Evolutionary conservation across 1,140 invertebrate genomes (phyloP).

Genomic region (Zaprionus nigranus): DNA sequence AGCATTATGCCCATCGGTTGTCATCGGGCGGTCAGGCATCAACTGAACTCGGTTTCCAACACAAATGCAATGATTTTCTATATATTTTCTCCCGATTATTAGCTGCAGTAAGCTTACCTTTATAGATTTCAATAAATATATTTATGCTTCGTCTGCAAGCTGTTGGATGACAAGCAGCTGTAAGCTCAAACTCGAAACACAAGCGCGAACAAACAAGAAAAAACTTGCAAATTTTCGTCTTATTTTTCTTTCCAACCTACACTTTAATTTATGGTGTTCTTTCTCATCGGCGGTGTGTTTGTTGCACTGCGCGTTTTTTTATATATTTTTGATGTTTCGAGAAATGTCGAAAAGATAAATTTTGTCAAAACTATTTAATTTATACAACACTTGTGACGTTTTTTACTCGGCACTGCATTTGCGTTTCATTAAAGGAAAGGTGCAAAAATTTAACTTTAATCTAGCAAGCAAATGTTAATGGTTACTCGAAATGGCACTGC

Average conservation of each 20-base stretch:
- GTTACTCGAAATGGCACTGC: conserved; percentile 45
- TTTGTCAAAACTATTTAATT: conserved; percentile 43
- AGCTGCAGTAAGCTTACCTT: conserved; percentile 26
- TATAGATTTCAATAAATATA: conserved; percentile 5
- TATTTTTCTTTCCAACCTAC: conserved; percentile 56
- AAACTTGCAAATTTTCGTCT: conserved; percentile 38
- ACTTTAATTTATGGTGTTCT: conserved; percentile 50
- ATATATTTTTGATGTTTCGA: conserved; percentile 22
- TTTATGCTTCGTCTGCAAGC: conserved; percentile 20
- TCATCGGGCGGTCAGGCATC: conserved; percentile 7
- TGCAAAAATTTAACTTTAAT: conserved; percentile 41
- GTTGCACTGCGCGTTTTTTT: conserved; percentile 39
- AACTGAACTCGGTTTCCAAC: conserved; percentile 15
- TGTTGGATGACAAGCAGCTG: conserved; percentile 39
- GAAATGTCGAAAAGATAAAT: conserved; percentile 39
- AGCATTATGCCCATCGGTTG: conserved; percentile 37
- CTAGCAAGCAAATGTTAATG: conserved; percentile 40
- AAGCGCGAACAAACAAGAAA: conserved; percentile 40
- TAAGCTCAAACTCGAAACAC: conserved; percentile 28
- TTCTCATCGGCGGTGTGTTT: conserved; percentile 29
- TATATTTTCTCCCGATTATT: background rate
- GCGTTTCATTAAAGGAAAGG: conserved; percentile 44
- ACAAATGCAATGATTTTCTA: conserved; percentile 34
- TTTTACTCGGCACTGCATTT: conserved; percentile 41
- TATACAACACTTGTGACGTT: conserved; percentile 44